A percentile compares a stretch with the other conserved stretches of the same genome.
Conservation (phyloP, 2,797 vertebrate genomes). For the Bucorvus abyssinicus region DNA sequence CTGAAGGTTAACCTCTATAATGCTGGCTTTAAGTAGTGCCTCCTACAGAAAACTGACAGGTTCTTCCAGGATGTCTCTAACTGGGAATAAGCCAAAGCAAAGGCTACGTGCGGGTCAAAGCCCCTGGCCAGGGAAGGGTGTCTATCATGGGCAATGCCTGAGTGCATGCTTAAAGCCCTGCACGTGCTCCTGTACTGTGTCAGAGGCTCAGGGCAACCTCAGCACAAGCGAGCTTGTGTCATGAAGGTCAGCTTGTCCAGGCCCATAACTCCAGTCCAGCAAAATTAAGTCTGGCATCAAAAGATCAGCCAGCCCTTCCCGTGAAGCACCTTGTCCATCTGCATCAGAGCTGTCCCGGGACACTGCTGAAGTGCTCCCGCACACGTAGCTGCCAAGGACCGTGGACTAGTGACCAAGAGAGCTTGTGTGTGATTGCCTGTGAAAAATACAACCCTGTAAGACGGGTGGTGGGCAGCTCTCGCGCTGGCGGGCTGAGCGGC, state of each 20-base stretch:
- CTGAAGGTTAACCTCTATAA: background rate
- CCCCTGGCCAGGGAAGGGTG: background rate
- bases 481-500: accelerated
- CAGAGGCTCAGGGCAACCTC: background rate
- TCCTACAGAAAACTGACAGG: background rate
- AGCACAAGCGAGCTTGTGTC: background rate
- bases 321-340: background rate
- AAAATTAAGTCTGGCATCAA: background rate
- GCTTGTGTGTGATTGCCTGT: background rate
- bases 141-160: background rate
- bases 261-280: background rate
- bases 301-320: background rate
- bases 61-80: background rate
- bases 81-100: background rate
- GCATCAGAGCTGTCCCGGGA: background rate
- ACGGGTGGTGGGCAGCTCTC: background rate
- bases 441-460: background rate
- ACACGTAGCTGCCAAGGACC: background rate
- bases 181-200: background rate
- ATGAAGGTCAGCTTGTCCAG: background rate
- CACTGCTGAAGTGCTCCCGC: background rate
- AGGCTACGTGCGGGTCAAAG: accelerated
- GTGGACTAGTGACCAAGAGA: background rate
- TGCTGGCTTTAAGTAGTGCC: background rate
- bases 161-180: background rate